A percentile compares a stretch with the other conserved stretches of the same genome.
Conservation (phyloP, 2,113 vertebrate genomes). For the Ictalurus punctatus region DNA sequence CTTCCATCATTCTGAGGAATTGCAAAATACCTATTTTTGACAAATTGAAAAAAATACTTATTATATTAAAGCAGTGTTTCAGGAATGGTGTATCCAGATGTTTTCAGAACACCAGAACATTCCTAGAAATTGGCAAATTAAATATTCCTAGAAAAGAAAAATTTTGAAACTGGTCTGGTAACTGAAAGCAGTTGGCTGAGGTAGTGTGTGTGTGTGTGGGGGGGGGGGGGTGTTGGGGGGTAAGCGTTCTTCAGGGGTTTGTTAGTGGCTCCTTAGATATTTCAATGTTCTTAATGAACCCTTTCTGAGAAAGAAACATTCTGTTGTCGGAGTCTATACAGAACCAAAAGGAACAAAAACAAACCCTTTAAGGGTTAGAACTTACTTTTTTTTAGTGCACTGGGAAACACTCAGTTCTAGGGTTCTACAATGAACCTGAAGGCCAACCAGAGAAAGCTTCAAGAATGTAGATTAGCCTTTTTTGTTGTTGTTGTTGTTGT, state of each 20-base stretch:
- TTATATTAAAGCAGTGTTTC: not conserved
- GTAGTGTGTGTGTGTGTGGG: not conserved
- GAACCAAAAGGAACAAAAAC: not conserved
- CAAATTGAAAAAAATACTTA: not conserved
- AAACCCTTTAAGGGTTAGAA: no score
- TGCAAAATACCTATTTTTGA: not conserved
- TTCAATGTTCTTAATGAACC: not conserved
- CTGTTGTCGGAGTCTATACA: not conserved
- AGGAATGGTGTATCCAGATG: not conserved
- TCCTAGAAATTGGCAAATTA: not conserved
- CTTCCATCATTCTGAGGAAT: not conserved
- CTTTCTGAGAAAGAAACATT: not conserved
- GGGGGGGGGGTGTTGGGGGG: no score
- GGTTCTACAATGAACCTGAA: not conserved
- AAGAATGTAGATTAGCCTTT: not conserved
- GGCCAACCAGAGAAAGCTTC: no score
- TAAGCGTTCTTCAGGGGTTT: not conserved
- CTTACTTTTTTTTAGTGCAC: no score
- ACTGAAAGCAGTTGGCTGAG: constrained; percentile 3
- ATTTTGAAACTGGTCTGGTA: not conserved
- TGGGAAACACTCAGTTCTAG: not conserved
- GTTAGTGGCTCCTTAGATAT: not conserved
- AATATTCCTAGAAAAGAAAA: not conserved
- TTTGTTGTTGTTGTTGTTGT: no score
- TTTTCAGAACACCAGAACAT: not conserved